Base-by-base conservation (phyloP, 2,888 invertebrate species). In the Acanthosepion pharaonis region DNA sequence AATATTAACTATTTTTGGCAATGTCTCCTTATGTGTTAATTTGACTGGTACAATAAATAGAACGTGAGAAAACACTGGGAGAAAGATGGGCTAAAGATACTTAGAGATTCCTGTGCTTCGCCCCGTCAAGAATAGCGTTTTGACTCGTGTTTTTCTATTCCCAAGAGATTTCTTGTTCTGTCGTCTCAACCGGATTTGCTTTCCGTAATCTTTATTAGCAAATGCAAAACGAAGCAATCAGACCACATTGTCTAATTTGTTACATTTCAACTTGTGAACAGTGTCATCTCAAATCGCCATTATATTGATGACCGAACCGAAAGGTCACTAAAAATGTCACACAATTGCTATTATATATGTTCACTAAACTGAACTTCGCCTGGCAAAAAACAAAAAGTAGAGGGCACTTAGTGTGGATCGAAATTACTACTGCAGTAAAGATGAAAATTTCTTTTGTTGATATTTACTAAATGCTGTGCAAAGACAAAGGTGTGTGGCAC, bases 201-300 rank as follows among this genome's bases (percentile, higher is more conserved):
- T 78, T 78, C 8, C 33, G 11, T 33, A n/a, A 33, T 78, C 78
- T 78, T 78, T 78, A 78, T 78, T 78, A 78, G n/a, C 78, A n/a
- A 33, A 78, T 33, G n/a, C n/a, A 11, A 78, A 78, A 78, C 78
- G 18, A 78, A 78, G 78, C 78, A 78, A 78, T 78, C 78, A 33
- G n/a, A 33, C 78, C n/a, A 18, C 78, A 78, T 78, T 78, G 78
- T 33, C 33, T 78, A 78, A 78, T 78, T 78, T 78, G n/a, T 78
- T 78, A 78, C 15, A 78, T 78, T 78, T 78, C 78, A 78, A 78
- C 78, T n/a, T 78, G 78, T 78, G 78, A 78, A 64, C 64, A 78
- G 18, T 78, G 78, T 78, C 78, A 78, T n/a, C n/a, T 78, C 78
- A 2, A 78, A 78, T 78, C 15, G n/a, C 4, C n/a, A 15, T 78